Conservation (phyloP, 2,888 invertebrate genomes). For the Drosophila pseudotakahashii region DNA sequence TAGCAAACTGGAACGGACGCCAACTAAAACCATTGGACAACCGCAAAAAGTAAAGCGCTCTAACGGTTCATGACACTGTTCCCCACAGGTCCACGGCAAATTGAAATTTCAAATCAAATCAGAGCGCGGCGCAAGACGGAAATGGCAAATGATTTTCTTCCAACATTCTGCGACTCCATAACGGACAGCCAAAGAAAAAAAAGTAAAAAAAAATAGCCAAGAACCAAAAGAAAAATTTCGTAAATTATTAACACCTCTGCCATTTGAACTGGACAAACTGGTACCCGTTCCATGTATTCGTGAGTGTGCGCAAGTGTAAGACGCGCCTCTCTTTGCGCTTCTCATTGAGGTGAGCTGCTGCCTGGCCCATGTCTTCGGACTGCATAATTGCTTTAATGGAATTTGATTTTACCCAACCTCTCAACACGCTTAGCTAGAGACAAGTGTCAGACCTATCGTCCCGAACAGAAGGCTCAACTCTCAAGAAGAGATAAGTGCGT, state of each 20-base stretch:
- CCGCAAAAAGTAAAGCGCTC: conserved; percentile 30
- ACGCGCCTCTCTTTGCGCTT: conserved; percentile 65
- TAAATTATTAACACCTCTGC: conserved; percentile 81
- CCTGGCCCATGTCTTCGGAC: conserved; percentile 38
- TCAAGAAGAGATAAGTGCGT: conserved; percentile 4
- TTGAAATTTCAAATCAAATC: conserved; percentile 76
- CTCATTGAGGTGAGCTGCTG: conserved; percentile 37
- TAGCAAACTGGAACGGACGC: conserved; percentile 14
- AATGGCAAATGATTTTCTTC: conserved; percentile 53
- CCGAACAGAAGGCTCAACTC: conserved; percentile 8
- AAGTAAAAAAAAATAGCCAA: conserved; percentile 12
- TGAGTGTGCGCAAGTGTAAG: conserved; percentile 5
- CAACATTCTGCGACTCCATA: conserved; percentile 33
- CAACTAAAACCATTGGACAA: conserved; percentile 22
- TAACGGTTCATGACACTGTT: conserved; percentile 60
- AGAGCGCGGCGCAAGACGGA: conserved; percentile 38
- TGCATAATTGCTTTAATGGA: conserved; percentile 78
- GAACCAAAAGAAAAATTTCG: conserved; percentile 51
- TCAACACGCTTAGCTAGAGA: conserved; percentile 31
- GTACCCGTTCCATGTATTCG: conserved; percentile 32
- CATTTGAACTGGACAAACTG: conserved; percentile 81
- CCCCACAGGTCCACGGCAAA: conserved; percentile 58
- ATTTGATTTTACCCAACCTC: conserved; percentile 70
- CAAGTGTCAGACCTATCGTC: conserved; percentile 35
- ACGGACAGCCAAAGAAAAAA: conserved; percentile 13